phyloP scores from a whole-genome alignment of 2,888 invertebrate genomes.

The Andrena bucephala region DNA sequence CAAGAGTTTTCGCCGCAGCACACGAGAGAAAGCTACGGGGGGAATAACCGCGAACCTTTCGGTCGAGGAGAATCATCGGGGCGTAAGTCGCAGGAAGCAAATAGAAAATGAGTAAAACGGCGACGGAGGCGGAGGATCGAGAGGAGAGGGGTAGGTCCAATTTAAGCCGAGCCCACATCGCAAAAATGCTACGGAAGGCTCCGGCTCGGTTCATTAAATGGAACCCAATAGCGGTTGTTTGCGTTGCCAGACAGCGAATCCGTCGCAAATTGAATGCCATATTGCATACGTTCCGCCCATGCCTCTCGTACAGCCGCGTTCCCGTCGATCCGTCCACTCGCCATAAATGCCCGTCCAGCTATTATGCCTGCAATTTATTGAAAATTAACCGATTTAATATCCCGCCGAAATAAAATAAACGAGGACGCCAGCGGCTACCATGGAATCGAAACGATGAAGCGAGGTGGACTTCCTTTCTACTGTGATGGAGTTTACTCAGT shows the following conservation, averaged over 20 bases:
- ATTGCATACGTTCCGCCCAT: conserved; percentile 78
- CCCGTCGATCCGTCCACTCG: conserved; percentile 73
- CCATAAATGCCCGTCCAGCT: conserved; percentile 80
- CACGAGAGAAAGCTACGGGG: not conserved
- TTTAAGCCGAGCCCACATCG: conserved; percentile 80
- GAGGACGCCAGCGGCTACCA: not conserved
- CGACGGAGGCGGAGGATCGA: conserved; percentile 34
- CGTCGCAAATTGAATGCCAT: conserved; percentile 81
- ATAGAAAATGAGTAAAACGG: conserved; percentile 67
- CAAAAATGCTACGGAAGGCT: conserved; percentile 80
- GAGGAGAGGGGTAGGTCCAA: conserved; percentile 72
- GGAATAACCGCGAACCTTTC: conserved; percentile 18
- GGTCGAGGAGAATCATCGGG: conserved; percentile 53
- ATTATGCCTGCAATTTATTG: conserved; percentile 69
- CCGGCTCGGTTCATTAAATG: conserved; percentile 81
- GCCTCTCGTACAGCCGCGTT: conserved; percentile 42
- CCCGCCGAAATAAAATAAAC: conserved; percentile 25
- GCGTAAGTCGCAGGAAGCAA: conserved; percentile 72
- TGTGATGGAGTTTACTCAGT: no score
- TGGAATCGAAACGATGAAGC: not conserved
- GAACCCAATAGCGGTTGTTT: conserved; percentile 83
- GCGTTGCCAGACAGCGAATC: conserved; percentile 81
- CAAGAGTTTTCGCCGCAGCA: not conserved
- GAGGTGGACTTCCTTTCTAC: not conserved
- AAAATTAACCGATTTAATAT: conserved; percentile 55